Percentiles rank a stretch among this genome's conserved stretches.
Evolutionary conservation across 2,797 vertebrate genomes (phyloP).

Genomic region (Dipus sagitta): DNA sequence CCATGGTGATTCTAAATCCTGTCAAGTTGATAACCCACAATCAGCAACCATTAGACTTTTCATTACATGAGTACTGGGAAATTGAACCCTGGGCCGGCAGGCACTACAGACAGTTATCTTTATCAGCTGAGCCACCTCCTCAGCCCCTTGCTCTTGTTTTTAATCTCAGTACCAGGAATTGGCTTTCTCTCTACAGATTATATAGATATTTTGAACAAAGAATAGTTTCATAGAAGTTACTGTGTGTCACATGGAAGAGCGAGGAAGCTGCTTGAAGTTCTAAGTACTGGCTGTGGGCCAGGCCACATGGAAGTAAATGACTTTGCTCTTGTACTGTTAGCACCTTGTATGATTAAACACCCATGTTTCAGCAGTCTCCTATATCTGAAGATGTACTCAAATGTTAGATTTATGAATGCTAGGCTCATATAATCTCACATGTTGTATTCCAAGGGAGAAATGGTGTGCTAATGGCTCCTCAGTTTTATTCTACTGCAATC

Average conservation of each 20-base stretch:
- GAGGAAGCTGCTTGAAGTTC: constrained; percentile 28
- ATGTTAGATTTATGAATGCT: constrained; percentile 11
- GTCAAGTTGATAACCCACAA: too few species aligned
- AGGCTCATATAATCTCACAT: neutral
- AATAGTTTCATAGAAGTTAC: constrained; percentile 18
- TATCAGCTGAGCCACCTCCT: too few species aligned
- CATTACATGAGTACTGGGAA: neutral
- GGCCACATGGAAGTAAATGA: neutral
- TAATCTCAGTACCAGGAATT: neutral
- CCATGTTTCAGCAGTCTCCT: neutral
- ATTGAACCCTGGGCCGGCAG: too few species aligned
- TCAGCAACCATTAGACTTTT: constrained; percentile 15
- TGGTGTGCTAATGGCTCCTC: neutral
- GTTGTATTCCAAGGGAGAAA: neutral
- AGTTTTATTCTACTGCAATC: neutral
- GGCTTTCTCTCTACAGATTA: constrained; percentile 27
- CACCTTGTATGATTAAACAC: neutral
- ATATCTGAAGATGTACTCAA: neutral
- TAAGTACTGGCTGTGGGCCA: neutral
- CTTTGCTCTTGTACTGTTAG: neutral
- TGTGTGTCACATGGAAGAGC: neutral
- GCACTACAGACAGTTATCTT: too few species aligned
- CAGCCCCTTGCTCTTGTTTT: neutral
- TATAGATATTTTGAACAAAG: constrained; percentile 46
- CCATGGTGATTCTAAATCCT: too few species aligned